phyloP scores from a whole-genome alignment of 1,140 invertebrate genomes.

The Adelges cooleyi region DNA sequence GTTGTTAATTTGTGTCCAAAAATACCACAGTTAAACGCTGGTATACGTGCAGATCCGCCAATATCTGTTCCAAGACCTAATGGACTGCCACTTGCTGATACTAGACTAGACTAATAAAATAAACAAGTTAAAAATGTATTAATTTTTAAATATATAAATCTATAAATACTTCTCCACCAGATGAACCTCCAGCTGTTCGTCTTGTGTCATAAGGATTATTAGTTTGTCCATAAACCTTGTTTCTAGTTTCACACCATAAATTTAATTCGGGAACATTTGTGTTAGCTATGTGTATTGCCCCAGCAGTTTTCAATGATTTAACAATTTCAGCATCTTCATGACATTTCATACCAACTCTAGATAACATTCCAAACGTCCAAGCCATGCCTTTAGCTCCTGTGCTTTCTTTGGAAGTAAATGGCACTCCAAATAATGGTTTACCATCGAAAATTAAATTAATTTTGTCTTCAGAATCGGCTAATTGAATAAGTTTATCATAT shows the following conservation, averaged over 20 bases:
- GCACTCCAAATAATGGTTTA: conserved; percentile 64
- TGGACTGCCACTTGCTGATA: conserved; percentile 63
- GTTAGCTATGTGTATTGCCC: conserved; percentile 78
- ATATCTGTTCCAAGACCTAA: conserved; percentile 89
- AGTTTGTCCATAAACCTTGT: conserved; percentile 83
- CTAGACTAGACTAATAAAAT: conserved; percentile 46
- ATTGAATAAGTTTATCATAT: conserved; percentile 54
- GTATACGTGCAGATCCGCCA: conserved; percentile 89
- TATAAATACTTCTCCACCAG: conserved; percentile 54
- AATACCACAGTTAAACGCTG: conserved; percentile 86
- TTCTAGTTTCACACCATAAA: conserved; percentile 76
- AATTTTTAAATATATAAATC: neutral
- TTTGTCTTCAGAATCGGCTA: conserved; percentile 45
- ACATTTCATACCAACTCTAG: conserved; percentile 45
- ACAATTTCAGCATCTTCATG: conserved; percentile 67
- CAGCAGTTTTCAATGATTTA: conserved; percentile 56
- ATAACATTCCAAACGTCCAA: conserved; percentile 52
- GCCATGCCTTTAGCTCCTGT: conserved; percentile 50
- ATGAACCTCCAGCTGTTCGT: conserved; percentile 71
- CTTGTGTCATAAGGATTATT: conserved; percentile 83
- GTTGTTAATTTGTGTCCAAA: conserved; percentile 82
- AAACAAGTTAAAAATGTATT: too few species aligned
- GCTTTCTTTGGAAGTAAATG: conserved; percentile 67
- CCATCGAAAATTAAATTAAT: conserved; percentile 34
- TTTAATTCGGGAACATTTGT: conserved; percentile 87